Percentiles rank a stretch among this genome's conserved stretches.
Evolutionary conservation across 1,140 invertebrate species (phyloP).

Genomic region (Lordiphosa collinella): DNA sequence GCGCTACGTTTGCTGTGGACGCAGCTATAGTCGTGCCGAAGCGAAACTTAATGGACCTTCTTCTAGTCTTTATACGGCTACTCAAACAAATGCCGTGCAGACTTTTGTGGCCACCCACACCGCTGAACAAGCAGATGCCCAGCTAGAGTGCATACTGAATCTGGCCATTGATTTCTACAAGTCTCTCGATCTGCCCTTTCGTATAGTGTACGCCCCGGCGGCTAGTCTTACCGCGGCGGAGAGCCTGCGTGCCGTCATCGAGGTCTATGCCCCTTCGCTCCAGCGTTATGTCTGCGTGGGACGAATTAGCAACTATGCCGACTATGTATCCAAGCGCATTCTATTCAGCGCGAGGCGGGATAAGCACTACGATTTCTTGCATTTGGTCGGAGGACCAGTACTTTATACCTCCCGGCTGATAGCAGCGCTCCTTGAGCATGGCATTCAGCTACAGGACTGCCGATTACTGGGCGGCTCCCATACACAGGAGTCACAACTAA

Average conservation of each 20-base stretch:
- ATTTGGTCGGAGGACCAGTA: slow-evolving; percentile 82
- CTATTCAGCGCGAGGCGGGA: slow-evolving; percentile 81
- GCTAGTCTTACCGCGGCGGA: slow-evolving; percentile 81
- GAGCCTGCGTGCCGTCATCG: slow-evolving; percentile 81
- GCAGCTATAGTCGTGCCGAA: slow-evolving; percentile 81
- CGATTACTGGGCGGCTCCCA: slow-evolving; percentile 18
- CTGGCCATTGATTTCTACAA: slow-evolving; percentile 81
- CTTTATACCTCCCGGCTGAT: slow-evolving; percentile 82
- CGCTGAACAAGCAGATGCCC: slow-evolving; percentile 62
- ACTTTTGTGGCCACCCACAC: slow-evolving; percentile 80
- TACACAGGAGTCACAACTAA: background rate
- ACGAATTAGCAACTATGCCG: slow-evolving; percentile 81
- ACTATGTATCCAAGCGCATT: slow-evolving; percentile 85
- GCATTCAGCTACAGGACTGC: slow-evolving; percentile 38
- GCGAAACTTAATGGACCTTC: slow-evolving; percentile 20
- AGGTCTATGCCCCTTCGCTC: slow-evolving; percentile 82
- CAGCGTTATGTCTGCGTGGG: slow-evolving; percentile 83
- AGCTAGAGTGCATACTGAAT: slow-evolving; percentile 80
- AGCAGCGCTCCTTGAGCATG: slow-evolving; percentile 83
- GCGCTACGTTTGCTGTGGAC: slow-evolving; percentile 82
- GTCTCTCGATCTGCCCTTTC: slow-evolving; percentile 82
- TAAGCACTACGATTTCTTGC: slow-evolving; percentile 80
- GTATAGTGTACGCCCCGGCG: slow-evolving; percentile 81
- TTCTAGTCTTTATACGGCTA: slow-evolving; percentile 81
- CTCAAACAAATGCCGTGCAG: slow-evolving; percentile 82